Base-by-base conservation (phyloP, 2,888 invertebrate genomes). In the Choristoneura rosaceana region DNA sequence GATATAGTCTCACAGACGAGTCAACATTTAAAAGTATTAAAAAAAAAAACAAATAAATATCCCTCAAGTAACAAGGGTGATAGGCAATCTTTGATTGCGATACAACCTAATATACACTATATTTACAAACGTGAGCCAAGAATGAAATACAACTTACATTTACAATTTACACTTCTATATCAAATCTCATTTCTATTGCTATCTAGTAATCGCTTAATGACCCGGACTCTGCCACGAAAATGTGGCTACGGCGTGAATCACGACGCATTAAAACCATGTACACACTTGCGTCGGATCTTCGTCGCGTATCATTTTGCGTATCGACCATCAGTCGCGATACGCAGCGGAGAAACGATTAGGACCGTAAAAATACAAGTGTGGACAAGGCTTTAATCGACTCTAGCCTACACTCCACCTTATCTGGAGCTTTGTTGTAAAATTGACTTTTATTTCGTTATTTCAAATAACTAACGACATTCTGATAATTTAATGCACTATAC, bases 101-200 rank as follows among this genome's bases (percentile, higher is more conserved):
- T 76, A 73, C 73, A 76, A 65, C 68, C 82, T 82, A 86, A 84
- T 81, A 80, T 76, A 70, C 75, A 69, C 87, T 91, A 91, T 92
- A 93, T 92, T 81, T 92, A 93, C 92, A 92, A 34, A 76, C 74
- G 85, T 87, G 90, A 90, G 87, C 87, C 78, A 79, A 86, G 83
- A 82, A 79, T 62, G 58, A 82, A 82, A 80, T 69, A 63, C 73
- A 73, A 77, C 83, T 86, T 86, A 84, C 25, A 79, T 73, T 78
- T 80, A 81, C 76, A 84, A 81, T 85, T 84, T 89, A 91, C 88
- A 91, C 79, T 81, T 82, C 78, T 86, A 85, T 89, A 86, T 68
- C 74, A 70, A 82, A 81, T 81, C 80, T 80, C 81, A 77, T 74
- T 80, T 76, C 82, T 86, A 87, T 84, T 81, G 76, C 82, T 88